phyloP scores from a whole-genome alignment of 2,888 invertebrate genomes.

The Chaetogeoica ovagalla region DNA sequence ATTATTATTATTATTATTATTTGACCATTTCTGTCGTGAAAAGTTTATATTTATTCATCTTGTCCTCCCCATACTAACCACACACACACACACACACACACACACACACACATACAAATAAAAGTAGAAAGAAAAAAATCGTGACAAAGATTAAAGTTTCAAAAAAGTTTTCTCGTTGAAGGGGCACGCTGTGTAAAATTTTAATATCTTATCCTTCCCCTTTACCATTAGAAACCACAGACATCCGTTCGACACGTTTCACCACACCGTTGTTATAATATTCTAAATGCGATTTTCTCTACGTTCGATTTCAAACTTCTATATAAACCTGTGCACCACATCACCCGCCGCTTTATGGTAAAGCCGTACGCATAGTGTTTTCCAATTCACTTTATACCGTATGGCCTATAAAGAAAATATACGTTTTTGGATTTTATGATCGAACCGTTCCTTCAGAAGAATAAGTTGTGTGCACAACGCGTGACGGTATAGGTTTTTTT shows the following conservation, averaged over 20 bases:
- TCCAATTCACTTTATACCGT: slow-evolving; percentile 34
- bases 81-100: too few relatives aligned
- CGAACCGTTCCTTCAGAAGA: slow-evolving; percentile 3
- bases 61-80: not conserved
- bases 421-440: slow-evolving; percentile 29
- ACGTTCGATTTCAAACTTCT: slow-evolving; percentile 38
- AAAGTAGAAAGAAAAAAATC: not conserved
- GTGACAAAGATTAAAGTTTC: slow-evolving; percentile 41
- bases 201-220: slow-evolving; percentile 38
- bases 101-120: too few relatives aligned
- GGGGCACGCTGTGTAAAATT: slow-evolving; percentile 28
- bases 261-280: slow-evolving; percentile 39
- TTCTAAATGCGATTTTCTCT: slow-evolving; percentile 40
- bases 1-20: slow-evolving; percentile 13
- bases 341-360: not conserved
- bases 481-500: slow-evolving; percentile 11
- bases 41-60: slow-evolving; percentile 33
- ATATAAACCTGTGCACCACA: not conserved
- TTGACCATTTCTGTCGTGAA: slow-evolving; percentile 6
- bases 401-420: slow-evolving; percentile 25
- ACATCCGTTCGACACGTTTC: slow-evolving; percentile 38
- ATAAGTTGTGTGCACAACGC: slow-evolving; percentile 16
- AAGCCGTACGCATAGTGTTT: slow-evolving; percentile 33
- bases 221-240: slow-evolving; percentile 28
- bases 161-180: slow-evolving; percentile 40